Conservation (phyloP, 2,888 invertebrate species). For the Phymatocera aterrima region DNA sequence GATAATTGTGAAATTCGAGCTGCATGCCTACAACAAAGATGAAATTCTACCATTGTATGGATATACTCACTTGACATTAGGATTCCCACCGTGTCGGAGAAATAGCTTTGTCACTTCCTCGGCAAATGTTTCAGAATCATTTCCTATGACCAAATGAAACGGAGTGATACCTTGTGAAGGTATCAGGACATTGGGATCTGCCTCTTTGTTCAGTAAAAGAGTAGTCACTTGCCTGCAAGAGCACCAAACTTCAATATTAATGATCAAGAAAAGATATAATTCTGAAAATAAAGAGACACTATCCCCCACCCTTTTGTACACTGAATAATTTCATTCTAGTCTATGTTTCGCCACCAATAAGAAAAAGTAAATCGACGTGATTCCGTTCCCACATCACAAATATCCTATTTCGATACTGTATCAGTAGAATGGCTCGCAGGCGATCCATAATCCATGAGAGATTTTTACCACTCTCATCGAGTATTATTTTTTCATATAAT, state of each 20-base stretch:
- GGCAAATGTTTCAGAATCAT: slow-evolving; percentile 81
- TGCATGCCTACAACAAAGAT: neutral
- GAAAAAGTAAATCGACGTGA: no score
- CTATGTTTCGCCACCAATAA: no score
- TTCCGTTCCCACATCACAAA: no score
- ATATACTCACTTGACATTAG: slow-evolving; percentile 82
- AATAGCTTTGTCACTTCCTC: slow-evolving; percentile 81
- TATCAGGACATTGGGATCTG: slow-evolving; percentile 83
- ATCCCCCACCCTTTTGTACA: no score
- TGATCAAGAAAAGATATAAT: neutral
- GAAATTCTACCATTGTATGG: neutral
- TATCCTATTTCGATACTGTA: no score
- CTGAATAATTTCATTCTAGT: no score
- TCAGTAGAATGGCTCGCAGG: no score
- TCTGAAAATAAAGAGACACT: no score
- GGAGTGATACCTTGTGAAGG: slow-evolving; percentile 85
- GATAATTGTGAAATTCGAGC: neutral
- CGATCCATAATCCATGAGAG: no score
- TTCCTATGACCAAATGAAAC: slow-evolving; percentile 86
- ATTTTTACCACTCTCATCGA: no score
- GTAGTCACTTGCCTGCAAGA: slow-evolving; percentile 73
- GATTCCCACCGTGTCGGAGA: slow-evolving; percentile 83
- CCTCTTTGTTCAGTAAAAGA: slow-evolving; percentile 75
- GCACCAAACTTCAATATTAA: slow-evolving; percentile 6
- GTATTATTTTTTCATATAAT: no score